Conservation (phyloP, 2,888 invertebrate species). For the Cerastoderma edule region DNA sequence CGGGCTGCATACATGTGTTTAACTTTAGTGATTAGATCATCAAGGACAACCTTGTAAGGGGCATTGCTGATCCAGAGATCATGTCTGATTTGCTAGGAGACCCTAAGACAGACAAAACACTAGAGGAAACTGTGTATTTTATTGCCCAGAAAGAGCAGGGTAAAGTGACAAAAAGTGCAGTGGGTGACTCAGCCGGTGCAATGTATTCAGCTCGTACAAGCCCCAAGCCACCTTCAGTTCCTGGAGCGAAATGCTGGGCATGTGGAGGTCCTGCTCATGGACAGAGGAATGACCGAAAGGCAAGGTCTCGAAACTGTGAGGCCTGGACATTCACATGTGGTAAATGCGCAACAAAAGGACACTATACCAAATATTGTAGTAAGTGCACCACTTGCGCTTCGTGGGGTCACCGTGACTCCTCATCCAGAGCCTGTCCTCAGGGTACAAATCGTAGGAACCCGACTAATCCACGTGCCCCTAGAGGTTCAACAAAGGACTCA, state of each 20-base stretch:
- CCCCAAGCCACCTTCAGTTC: background rate
- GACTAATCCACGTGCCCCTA: background rate
- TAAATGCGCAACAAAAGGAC: slow-evolving; percentile 32
- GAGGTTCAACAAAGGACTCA: slow-evolving; percentile 1
- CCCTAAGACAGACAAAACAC: too few species aligned
- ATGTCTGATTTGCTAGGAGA: too few species aligned
- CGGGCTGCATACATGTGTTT: too few species aligned
- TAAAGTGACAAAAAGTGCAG: too few species aligned
- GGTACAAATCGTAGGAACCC: slow-evolving; percentile 5
- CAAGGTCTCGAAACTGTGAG: slow-evolving; percentile 29
- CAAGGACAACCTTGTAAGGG: too few species aligned
- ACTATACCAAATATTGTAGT: background rate
- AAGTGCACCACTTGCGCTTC: slow-evolving; percentile 12
- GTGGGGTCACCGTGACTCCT: slow-evolving; percentile 18
- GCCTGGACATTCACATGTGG: slow-evolving; percentile 38
- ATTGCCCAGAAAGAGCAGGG: too few species aligned
- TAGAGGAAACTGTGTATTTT: too few species aligned
- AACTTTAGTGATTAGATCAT: too few species aligned
- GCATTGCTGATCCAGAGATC: too few species aligned
- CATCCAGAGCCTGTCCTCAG: slow-evolving; percentile 16
- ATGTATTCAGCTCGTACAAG: slow-evolving; percentile 16
- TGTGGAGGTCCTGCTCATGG: slow-evolving; percentile 36
- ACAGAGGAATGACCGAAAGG: slow-evolving; percentile 34
- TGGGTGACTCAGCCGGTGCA: slow-evolving; percentile 45
- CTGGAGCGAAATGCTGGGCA: slow-evolving; percentile 22